Percentiles rank a stretch among this genome's conserved stretches.
phyloP scores from a whole-genome alignment of 2,888 invertebrate species.

The Brassicogethes aeneus region DNA sequence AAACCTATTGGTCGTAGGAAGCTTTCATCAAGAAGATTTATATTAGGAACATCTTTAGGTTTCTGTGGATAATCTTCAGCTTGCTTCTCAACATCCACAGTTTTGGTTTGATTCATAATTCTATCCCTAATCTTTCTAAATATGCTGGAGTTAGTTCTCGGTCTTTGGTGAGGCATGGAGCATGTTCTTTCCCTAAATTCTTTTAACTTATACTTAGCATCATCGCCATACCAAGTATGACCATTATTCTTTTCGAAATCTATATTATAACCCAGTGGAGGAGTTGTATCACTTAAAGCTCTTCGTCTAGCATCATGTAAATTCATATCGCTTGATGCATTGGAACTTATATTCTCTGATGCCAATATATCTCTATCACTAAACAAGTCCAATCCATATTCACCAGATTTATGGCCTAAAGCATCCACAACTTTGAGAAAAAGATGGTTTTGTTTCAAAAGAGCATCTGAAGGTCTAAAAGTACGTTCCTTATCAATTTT shows the following conservation, averaged over 20 bases:
- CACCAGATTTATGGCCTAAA: conserved; percentile 50
- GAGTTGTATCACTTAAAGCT: conserved; percentile 51
- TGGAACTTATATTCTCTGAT: conserved; percentile 48
- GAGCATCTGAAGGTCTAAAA: conserved; percentile 55
- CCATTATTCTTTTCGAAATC: conserved; percentile 39
- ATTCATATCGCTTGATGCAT: conserved; percentile 53
- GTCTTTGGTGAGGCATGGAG: too few relatives aligned
- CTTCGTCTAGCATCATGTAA: conserved; percentile 42
- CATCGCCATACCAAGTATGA: conserved; percentile 62
- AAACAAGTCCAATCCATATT: conserved; percentile 63
- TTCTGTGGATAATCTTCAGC: too few relatives aligned
- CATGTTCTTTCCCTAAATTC: conserved; percentile 33
- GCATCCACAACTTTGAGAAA: conserved; percentile 71
- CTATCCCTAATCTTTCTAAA: too few relatives aligned
- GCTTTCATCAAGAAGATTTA: too few relatives aligned
- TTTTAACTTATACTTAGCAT: conserved; percentile 50
- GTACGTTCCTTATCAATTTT: conserved; percentile 72
- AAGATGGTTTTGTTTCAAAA: conserved; percentile 67
- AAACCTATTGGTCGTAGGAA: background rate
- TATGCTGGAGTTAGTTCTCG: too few relatives aligned
- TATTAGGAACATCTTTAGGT: too few relatives aligned
- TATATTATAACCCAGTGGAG: conserved; percentile 35
- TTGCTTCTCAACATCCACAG: too few relatives aligned
- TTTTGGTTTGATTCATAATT: too few relatives aligned
- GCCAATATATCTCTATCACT: conserved; percentile 66